Evolutionary conservation across 2,113 vertebrate species (phyloP), one percentile per base, ranked within the genome.

Genomic region (Elanus axillaris): DNA sequence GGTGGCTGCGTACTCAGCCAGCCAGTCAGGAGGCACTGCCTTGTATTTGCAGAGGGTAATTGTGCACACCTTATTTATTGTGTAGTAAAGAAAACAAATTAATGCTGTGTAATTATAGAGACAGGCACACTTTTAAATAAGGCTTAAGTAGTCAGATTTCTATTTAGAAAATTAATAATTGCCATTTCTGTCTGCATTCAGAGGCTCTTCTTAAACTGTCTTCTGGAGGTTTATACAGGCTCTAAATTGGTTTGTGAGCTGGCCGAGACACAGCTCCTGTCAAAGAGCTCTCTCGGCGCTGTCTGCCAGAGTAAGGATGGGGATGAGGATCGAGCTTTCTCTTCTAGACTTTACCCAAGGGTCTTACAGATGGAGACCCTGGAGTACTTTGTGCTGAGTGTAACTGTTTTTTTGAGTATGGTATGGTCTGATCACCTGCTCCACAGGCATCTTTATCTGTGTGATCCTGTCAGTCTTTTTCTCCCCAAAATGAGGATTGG

Each of bases 81-180:
- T 97, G 96, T 25, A 13, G 83, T 94, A 97, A 97, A 96, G 97
- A 98, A 98, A 98, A 98, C 98, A 98, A 98, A 98, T 98, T 97
- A 98, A 97, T 95, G 87, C 71, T 90, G 94, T 94, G 97, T 98
- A 98, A 98, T 98, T 98, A 97, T 71, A 96, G 88, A 97, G 95
- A 83, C 87, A 94, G 92, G 76, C 96, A 64, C 91, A 91, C 94
- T 96, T 97, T 98, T 98, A 98, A 98, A 95, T 91, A 98, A 96
- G 95, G 92, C 91, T 88, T 95, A 96, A 97, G 96, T 68, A 97
- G 95, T 97, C 96, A 96, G 96, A 95, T 96, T 96, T 96, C 97
- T 94, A 56, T 96, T 97, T 94, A 97, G 96, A 96, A 97, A 98
- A 97, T 97, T 98, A 98, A 97, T 97, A 97, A 97, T 96, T 76